Evolutionary conservation across 2,888 invertebrate species (phyloP).

Genomic region (Synanthedon andrenaeformis): DNA sequence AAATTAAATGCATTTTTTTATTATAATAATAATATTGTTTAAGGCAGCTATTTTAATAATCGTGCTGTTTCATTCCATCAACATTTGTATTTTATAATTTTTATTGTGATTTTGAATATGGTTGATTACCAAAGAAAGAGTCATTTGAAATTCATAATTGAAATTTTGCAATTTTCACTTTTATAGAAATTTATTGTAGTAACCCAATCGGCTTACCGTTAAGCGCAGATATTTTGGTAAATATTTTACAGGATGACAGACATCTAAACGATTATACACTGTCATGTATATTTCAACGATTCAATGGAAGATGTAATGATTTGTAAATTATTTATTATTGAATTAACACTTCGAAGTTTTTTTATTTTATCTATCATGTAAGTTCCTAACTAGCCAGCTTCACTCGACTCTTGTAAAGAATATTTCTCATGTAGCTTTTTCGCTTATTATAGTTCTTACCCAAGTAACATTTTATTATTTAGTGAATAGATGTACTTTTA

Average conservation of each 20-base stretch:
- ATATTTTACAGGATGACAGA: too few relatives aligned
- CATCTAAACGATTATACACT: too few relatives aligned
- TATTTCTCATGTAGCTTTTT: constrained; percentile 34
- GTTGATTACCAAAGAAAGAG: constrained; percentile 59
- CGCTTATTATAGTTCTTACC: constrained; percentile 29
- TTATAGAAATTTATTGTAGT: not conserved
- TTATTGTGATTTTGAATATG: constrained; percentile 39
- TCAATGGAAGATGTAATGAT: constrained; percentile 39
- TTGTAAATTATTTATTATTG: constrained; percentile 59
- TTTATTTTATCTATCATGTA: constrained; percentile 65
- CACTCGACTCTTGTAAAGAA: constrained; percentile 41
- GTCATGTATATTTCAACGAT: too few relatives aligned
- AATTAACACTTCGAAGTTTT: constrained; percentile 35
- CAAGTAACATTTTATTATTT: constrained; percentile 31
- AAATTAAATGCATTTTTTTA: constrained; percentile 60
- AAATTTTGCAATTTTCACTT: constrained; percentile 27
- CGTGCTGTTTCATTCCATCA: constrained; percentile 52
- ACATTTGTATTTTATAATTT: constrained; percentile 33
- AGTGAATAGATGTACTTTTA: constrained; percentile 29
- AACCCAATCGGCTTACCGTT: too few relatives aligned
- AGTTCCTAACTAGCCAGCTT: constrained; percentile 68
- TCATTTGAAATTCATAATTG: constrained; percentile 13
- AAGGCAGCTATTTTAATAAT: constrained; percentile 62
- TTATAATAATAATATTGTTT: constrained; percentile 7
- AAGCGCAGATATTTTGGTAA: too few relatives aligned